Evolutionary conservation across 2,113 vertebrate genomes (phyloP), one percentile per base, ranked within the genome.

Genomic region (Odontophorus gujanensis): DNA sequence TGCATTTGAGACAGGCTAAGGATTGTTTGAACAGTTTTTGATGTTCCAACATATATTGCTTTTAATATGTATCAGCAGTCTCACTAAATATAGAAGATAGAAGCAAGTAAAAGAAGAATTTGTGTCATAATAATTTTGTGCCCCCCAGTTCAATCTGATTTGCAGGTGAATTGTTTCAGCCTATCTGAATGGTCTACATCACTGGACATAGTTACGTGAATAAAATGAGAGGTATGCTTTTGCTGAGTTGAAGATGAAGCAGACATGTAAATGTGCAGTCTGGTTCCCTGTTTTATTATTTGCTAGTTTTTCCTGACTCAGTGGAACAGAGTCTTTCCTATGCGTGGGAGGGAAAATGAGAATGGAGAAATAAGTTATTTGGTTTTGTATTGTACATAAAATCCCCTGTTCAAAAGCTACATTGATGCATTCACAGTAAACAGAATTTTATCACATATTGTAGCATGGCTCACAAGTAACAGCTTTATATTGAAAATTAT

Each of bases 131-230:
- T 40, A 92, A 77, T 63, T 57, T 59, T 59, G 45, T 12, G n/a
- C 51, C 21, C 18, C 50, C 71, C 61, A 84, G 92, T 15, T 50
- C 73, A 93, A 67, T 65, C 22, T 16, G 17, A 36, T 92, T 86
- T 93, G 32, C 19, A 36, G 16, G 53, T 81, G 32, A 68, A 81
- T 85, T 89, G 24, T 42, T 40, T 95, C n/a, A 26, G 30, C 81
- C 57, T 80, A 45, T 77, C 22, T 85, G 30, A 58, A 90, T 91
- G 85, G 66, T 7, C 17, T 81, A 90, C 87, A 89, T 79, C 51
- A 79, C 38, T 40, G 28, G 13, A 92, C 90, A 77, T 85, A 66
- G 28, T 20, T 55, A 97, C 42, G 90, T 51, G 95, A 95, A 96
- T 63, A 32, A 87, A 95, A 85, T 0, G 3, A 94, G 28, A 90